phyloP scores from a whole-genome alignment of 2,888 invertebrate species.

The Microdon myrmicae region DNA sequence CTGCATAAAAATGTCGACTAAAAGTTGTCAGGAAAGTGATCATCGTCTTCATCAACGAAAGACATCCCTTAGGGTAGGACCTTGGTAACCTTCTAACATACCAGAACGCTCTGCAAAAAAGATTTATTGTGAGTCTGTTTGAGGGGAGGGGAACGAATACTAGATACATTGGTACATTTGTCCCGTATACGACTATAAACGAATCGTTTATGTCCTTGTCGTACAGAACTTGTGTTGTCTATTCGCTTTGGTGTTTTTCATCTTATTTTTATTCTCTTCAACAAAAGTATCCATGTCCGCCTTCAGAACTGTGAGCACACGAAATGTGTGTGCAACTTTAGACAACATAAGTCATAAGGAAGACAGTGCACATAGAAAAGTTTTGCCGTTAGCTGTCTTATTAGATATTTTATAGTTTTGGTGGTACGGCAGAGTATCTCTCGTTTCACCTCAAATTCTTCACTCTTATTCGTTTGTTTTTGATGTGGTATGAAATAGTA shows the following conservation, averaged over 20 bases:
- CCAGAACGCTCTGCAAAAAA: too few relatives aligned
- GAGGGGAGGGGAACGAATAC: too few relatives aligned
- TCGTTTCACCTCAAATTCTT: slow-evolving; percentile 31
- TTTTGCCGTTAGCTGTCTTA: slow-evolving; percentile 37
- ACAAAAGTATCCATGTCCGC: neutral
- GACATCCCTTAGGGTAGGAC: too few relatives aligned
- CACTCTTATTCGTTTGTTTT: neutral
- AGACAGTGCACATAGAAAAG: slow-evolving; percentile 26
- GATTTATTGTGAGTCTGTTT: too few relatives aligned
- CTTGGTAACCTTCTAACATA: slow-evolving; percentile 11
- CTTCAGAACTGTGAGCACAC: too few relatives aligned
- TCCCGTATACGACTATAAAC: slow-evolving; percentile 31
- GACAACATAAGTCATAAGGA: slow-evolving; percentile 43
- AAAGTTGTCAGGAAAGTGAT: slow-evolving; percentile 40
- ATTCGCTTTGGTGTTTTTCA: too few relatives aligned
- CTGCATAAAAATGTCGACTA: slow-evolving; percentile 39
- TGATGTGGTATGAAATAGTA: neutral
- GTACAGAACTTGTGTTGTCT: slow-evolving; percentile 33
- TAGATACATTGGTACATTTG: slow-evolving; percentile 23
- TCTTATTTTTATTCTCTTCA: slow-evolving; percentile 6
- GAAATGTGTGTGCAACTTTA: slow-evolving; percentile 27
- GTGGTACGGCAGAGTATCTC: slow-evolving; percentile 22
- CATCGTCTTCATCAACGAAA: slow-evolving; percentile 31
- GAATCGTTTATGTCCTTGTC: slow-evolving; percentile 30
- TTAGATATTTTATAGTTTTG: slow-evolving; percentile 33